Percentiles rank a stretch among this genome's conserved stretches.
phyloP scores from a whole-genome alignment of 2,797 vertebrate genomes.

The Hippocampus kuda region DNA sequence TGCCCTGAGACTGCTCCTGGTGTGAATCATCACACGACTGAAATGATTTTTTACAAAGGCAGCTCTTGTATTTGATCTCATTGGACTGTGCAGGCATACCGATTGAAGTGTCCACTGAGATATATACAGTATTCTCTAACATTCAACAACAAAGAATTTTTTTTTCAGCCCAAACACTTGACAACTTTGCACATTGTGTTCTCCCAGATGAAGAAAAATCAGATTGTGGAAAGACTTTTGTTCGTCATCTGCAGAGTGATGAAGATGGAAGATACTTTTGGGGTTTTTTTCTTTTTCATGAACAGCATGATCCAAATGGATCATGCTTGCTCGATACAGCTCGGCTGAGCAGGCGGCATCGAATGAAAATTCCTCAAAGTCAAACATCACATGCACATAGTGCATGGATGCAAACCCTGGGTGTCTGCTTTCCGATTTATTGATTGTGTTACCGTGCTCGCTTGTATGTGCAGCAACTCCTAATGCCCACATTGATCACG shows the following conservation, averaged over 20 bases:
- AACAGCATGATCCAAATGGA: neutral
- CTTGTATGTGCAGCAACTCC: neutral
- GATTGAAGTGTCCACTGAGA: constrained; percentile 2
- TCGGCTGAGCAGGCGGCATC: neutral
- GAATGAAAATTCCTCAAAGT: constrained; percentile 5
- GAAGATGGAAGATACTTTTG: neutral
- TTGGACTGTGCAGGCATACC: neutral
- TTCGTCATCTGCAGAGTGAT: neutral
- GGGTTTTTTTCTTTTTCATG: neutral
- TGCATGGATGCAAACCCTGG: neutral
- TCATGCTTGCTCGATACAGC: neutral
- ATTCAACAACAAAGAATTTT: constrained; percentile 1
- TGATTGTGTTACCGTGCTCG: neutral
- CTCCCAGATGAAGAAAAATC: constrained; percentile 5
- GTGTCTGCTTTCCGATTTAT: neutral
- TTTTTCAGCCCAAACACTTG: neutral
- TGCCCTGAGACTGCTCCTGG: neutral
- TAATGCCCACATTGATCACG: neutral
- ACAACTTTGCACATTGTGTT: neutral
- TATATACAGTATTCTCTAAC: neutral
- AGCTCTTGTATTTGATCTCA: neutral
- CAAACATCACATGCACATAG: neutral
- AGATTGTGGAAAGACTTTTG: neutral
- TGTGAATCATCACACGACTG: neutral
- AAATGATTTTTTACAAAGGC: constrained; percentile 4